phyloP scores from a whole-genome alignment of 1,140 invertebrate species.

The Drosophila seguyi region DNA sequence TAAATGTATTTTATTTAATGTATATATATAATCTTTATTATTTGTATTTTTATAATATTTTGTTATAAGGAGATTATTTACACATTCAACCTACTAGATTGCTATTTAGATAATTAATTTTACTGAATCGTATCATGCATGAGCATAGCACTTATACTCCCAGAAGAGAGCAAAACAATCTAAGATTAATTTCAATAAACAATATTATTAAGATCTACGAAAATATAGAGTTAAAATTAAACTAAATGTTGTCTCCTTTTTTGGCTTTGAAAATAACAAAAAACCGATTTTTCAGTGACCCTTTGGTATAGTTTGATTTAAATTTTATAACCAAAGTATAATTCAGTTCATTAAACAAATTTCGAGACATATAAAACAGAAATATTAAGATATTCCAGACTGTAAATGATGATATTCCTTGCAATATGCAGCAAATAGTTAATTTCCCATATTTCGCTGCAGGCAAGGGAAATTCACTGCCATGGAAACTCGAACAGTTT shows the following conservation, averaged over 20 bases:
- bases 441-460: constrained; percentile 55
- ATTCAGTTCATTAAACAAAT: no score
- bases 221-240: background rate
- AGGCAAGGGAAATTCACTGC: constrained; percentile 55
- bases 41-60: no score
- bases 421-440: background rate
- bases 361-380: background rate
- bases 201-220: no score
- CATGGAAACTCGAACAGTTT: constrained; percentile 35
- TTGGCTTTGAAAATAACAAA: accelerated
- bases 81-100: background rate
- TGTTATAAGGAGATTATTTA: background rate
- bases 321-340: background rate
- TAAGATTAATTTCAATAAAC: background rate
- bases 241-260: background rate
- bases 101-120: background rate
- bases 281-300: background rate
- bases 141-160: background rate
- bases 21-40: no score
- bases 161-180: background rate
- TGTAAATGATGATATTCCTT: background rate
- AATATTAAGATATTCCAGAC: background rate
- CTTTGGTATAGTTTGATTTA: no score
- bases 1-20: no score
- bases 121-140: background rate